Evolutionary conservation across 2,113 vertebrate species (phyloP).

Genomic region (Sclerurus mexicanus): DNA sequence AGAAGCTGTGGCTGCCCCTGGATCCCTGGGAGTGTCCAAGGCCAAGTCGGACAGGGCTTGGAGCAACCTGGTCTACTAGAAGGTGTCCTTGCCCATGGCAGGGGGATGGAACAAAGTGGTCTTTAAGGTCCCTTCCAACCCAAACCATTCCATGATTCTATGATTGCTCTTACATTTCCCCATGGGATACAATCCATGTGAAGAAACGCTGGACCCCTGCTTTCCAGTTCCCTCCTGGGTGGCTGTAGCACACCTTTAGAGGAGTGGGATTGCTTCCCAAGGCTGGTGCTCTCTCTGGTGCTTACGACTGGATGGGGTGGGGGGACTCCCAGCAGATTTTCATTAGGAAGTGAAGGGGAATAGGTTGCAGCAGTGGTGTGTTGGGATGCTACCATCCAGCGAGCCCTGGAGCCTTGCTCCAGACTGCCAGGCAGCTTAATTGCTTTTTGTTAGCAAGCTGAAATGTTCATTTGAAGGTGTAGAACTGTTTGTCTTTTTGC

Average conservation of each 20-base stretch:
- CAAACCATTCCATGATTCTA: neutral
- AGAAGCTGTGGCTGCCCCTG: neutral
- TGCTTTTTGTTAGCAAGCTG: constrained; percentile 49
- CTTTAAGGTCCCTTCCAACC: neutral
- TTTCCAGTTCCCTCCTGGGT: neutral
- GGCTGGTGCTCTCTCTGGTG: neutral
- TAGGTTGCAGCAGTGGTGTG: neutral
- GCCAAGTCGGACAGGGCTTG: accelerated
- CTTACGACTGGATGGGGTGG: neutral
- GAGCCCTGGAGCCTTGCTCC: neutral
- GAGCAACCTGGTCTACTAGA: accelerated
- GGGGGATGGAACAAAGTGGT: neutral
- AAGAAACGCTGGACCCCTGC: neutral
- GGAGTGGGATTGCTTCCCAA: neutral
- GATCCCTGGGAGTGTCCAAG: neutral
- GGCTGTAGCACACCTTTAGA: neutral
- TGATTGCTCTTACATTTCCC: neutral
- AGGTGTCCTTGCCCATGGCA: neutral
- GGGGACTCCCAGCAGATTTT: neutral
- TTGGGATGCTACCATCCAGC: neutral
- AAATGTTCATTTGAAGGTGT: constrained; percentile 38
- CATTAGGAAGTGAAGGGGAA: neutral
- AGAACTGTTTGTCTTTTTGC: constrained; percentile 57
- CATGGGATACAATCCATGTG: accelerated
- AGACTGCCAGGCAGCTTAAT: constrained; percentile 31